Evolutionary conservation across 2,888 invertebrate species (phyloP).

Genomic region (Rutpela maculata): DNA sequence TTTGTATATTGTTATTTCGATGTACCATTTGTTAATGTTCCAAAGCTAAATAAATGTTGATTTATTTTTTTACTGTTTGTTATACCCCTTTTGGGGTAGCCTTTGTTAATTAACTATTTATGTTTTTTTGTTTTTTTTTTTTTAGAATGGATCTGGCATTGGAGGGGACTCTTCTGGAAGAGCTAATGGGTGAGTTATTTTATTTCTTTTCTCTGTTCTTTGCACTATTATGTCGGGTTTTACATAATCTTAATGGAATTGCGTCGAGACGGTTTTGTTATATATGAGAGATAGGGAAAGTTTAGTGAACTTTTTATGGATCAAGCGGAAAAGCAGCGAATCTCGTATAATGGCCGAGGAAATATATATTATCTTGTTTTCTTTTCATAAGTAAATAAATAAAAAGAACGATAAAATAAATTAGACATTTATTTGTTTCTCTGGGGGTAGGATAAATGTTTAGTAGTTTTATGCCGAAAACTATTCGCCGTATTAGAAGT

Average conservation of each 20-base stretch:
- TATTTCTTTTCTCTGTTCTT: not conserved
- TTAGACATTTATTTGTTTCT: not conserved
- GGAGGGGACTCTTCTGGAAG: slow-evolving; percentile 87
- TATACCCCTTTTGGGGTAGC: slow-evolving; percentile 67
- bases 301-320: not conserved
- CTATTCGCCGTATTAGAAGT: not conserved
- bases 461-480: not conserved
- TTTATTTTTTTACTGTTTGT: slow-evolving; percentile 60
- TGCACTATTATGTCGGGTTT: not conserved
- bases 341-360: not conserved
- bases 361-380: not conserved
- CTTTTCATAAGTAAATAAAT: not conserved
- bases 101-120: slow-evolving; percentile 76
- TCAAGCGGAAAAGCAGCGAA: not conserved
- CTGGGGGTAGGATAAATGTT: not conserved
- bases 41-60: slow-evolving; percentile 58
- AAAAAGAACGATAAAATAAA: not conserved
- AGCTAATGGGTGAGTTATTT: slow-evolving; percentile 79
- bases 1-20: slow-evolving; percentile 41
- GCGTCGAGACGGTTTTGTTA: not conserved
- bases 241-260: not conserved
- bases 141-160: slow-evolving; percentile 90
- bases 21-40: slow-evolving; percentile 52
- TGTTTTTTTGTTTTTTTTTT: slow-evolving; percentile 75
- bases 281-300: not conserved